Percentiles rank a stretch among this genome's conserved stretches.
Conservation (phyloP, 2,888 invertebrate species). For the Dorcus hopei region DNA sequence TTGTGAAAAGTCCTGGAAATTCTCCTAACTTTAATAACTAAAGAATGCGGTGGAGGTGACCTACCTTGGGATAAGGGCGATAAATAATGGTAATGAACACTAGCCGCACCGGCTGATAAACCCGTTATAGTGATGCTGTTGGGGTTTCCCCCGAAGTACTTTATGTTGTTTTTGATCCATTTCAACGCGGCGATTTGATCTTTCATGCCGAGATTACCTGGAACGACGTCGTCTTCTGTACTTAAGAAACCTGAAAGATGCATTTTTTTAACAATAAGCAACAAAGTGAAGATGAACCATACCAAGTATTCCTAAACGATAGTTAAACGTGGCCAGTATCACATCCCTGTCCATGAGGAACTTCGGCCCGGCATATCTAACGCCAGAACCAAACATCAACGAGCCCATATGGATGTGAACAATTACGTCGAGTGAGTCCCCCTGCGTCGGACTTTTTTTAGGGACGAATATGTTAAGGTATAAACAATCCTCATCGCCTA, state of each 20-base stretch:
- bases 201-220: conserved; percentile 68
- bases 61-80: conserved; percentile 57
- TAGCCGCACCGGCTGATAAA: conserved; percentile 66
- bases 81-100: conserved; percentile 67
- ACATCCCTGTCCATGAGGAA: conserved; percentile 60
- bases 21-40: no score
- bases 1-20: conserved; percentile 50
- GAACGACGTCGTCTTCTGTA: conserved; percentile 62
- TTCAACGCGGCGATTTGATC: conserved; percentile 65
- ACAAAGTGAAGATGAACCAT: conserved; percentile 17
- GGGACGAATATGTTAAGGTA: conserved; percentile 60
- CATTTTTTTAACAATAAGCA: not conserved
- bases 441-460: conserved; percentile 26
- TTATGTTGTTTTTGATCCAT: conserved; percentile 65
- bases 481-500: conserved; percentile 62
- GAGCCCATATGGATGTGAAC: conserved; percentile 62
- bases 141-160: conserved; percentile 65
- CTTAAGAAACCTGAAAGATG: conserved; percentile 61
- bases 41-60: not conserved
- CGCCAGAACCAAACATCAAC: conserved; percentile 59
- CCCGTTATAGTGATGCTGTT: conserved; percentile 63
- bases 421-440: conserved; percentile 53
- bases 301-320: conserved; percentile 64
- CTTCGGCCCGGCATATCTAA: conserved; percentile 54
- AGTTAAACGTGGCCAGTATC: conserved; percentile 63